Evolutionary conservation across 2,113 vertebrate species (phyloP).

Genomic region (Cynoglossus semilaevis): DNA sequence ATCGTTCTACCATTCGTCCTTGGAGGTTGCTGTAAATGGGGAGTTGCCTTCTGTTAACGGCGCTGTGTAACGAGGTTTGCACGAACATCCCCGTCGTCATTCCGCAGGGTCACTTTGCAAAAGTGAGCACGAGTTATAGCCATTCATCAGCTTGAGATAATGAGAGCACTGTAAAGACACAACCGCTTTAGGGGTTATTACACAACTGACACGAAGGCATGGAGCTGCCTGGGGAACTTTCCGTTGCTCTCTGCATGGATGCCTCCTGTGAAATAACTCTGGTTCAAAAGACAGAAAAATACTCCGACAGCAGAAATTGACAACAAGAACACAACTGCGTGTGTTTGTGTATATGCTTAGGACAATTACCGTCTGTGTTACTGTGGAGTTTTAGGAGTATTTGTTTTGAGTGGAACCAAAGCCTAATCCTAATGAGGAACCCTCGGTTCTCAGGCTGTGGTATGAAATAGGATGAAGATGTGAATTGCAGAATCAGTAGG

Average conservation of each 20-base stretch:
- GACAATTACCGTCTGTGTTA: no score
- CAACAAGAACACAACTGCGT: constrained; percentile 20
- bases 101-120: constrained; percentile 75
- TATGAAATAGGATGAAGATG: no score
- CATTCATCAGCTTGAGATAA: constrained; percentile 78
- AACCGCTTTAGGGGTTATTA: constrained; percentile 67
- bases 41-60: constrained; percentile 34
- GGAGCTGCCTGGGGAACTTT: constrained; percentile 45
- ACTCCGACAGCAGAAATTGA: constrained; percentile 17
- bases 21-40: constrained; percentile 31
- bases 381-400: no score
- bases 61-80: constrained; percentile 49
- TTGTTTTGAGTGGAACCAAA: no score
- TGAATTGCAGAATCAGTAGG: no score
- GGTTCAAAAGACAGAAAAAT: constrained; percentile 12
- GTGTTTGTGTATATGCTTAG: background rate
- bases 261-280: constrained; percentile 46
- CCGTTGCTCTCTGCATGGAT: constrained; percentile 36
- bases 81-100: constrained; percentile 55
- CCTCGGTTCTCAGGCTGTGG: no score
- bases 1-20: constrained; percentile 1
- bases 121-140: constrained; percentile 48
- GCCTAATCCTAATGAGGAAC: no score
- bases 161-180: constrained; percentile 70
- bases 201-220: constrained; percentile 54